A percentile compares a stretch with the other conserved stretches of the same genome.
Evolutionary conservation across 64 coral and sea anemone species (phyloP).

Genomic region (Catalaphyllia jardinei): DNA sequence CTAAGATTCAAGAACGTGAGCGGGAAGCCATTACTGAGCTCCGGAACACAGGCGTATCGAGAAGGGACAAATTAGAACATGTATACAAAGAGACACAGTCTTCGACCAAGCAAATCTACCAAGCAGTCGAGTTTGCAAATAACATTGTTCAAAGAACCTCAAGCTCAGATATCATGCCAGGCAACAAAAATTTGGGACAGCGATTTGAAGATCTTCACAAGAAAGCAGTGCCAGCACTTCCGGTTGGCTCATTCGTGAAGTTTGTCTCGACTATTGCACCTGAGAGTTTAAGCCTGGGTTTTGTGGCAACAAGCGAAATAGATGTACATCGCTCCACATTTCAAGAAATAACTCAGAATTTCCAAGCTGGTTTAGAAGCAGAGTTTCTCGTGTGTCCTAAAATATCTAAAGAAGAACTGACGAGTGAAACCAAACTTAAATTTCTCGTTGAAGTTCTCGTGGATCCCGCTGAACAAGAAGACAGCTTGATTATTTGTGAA

Average conservation of each 20-base stretch:
- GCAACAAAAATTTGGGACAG: background rate
- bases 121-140: background rate
- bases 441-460: slow-evolving; percentile 10
- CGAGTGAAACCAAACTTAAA: background rate
- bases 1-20: slow-evolving; percentile 4
- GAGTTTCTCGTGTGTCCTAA: background rate
- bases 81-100: background rate
- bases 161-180: slow-evolving; percentile 4
- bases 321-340: background rate
- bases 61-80: background rate
- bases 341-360: background rate
- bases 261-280: no score
- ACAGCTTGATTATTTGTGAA: no score
- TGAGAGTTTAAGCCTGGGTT: background rate
- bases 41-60: background rate
- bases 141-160: slow-evolving; percentile 7
- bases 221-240: background rate
- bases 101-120: background rate
- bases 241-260: slow-evolving; percentile 5
- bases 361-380: slow-evolving; percentile 11
- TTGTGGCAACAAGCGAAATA: background rate
- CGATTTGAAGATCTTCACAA: slow-evolving; percentile 11
- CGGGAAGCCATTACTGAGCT: background rate
- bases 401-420: background rate
- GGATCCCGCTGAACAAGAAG: background rate